Evolutionary conservation across 64 coral and sea anemone genomes (phyloP), one percentile per base, ranked within the genome.

Genomic region (Porites australiensis): DNA sequence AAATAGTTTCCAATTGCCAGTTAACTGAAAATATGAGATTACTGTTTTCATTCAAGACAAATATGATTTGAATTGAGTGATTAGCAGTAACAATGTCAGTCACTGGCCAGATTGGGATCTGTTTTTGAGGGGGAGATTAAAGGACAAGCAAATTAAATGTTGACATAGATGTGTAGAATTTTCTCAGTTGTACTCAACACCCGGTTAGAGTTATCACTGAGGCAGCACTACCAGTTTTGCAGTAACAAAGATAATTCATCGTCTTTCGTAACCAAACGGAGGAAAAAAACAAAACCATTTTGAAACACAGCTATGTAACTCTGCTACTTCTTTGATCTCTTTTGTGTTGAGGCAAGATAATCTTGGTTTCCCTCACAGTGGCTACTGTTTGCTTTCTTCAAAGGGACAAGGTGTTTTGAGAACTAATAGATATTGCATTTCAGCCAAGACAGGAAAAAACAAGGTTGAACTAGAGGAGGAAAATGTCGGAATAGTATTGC

Each of bases 361-460:
- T 84, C 62, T 69, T 43, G n/a, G 45, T n/a, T 43, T 18, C 6
- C 1, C 11, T 68, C 63, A 2, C 37, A 47, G 27, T 48, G 62
- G 9, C 37, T 50, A 22, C 18, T 21, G 81, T 52, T 18, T 9
- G 16, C 81, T 84, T 84, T 84, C 78, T 84, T n/a, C 46, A 67
- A 84, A 13, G 62, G 81, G 81, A 48, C 61, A 84, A 84, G 62
- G 81, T 84, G 62, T 84, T 84, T 37, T 51, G 64, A 68, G 63
- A 84, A 84, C 81, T 84, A 84, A 84, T 84, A 47, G 81, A 84
- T 66, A 69, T 84, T 84, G 62, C 63, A 84, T 83, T 83, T 83
- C 80, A 83, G 80, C 80, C 80, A 83, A 83, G 81, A n/a, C 62
- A 84, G 63, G 81, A 84, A 13, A 69, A 69, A 69, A 84, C 81